A percentile compares a stretch with the other conserved stretches of the same genome.
Evolutionary conservation across 2,113 vertebrate genomes (phyloP).

Genomic region (Brachirus orientalis): DNA sequence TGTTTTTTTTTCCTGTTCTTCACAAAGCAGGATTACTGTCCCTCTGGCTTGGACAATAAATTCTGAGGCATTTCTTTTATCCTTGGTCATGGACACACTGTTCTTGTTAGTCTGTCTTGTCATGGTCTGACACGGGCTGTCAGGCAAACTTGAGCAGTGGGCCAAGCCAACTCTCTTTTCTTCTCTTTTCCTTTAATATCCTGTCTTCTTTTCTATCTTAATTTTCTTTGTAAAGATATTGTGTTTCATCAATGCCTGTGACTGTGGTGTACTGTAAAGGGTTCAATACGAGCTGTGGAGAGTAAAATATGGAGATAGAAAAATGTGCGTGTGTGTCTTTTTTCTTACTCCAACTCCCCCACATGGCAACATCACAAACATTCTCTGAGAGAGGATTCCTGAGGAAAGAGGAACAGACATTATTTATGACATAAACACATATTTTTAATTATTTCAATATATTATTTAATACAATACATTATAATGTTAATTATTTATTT

Average conservation of each 20-base stretch:
- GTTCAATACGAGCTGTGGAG: constrained; percentile 25
- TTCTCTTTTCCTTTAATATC: constrained; percentile 58
- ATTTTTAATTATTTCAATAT: too few species aligned
- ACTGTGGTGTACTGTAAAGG: constrained; percentile 3
- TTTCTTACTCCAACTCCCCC: constrained; percentile 89
- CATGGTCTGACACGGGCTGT: constrained; percentile 64
- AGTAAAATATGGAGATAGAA: background rate
- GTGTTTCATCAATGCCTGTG: constrained; percentile 21
- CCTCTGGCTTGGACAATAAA: constrained; percentile 62
- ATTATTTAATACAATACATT: too few species aligned
- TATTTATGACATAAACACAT: background rate
- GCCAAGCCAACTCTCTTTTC: constrained; percentile 39
- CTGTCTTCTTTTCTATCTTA: constrained; percentile 31
- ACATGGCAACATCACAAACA: constrained; percentile 95
- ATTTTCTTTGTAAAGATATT: constrained; percentile 54
- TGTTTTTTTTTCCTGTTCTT: constrained; percentile 41
- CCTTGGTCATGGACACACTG: constrained; percentile 59
- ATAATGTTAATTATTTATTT: too few species aligned
- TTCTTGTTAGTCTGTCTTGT: constrained; percentile 67
- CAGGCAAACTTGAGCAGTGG: constrained; percentile 32
- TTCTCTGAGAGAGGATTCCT: constrained; percentile 86
- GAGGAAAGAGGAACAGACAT: constrained; percentile 10
- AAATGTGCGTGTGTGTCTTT: constrained; percentile 6
- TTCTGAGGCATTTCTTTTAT: constrained; percentile 66
- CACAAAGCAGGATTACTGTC: constrained; percentile 48